A percentile compares a stretch with the other conserved stretches of the same genome.
These are phyloP conservation scores for Phengaris alcon DNA, from an alignment of 2,888 invertebrate species.

Conservation along the genomic window DNA sequence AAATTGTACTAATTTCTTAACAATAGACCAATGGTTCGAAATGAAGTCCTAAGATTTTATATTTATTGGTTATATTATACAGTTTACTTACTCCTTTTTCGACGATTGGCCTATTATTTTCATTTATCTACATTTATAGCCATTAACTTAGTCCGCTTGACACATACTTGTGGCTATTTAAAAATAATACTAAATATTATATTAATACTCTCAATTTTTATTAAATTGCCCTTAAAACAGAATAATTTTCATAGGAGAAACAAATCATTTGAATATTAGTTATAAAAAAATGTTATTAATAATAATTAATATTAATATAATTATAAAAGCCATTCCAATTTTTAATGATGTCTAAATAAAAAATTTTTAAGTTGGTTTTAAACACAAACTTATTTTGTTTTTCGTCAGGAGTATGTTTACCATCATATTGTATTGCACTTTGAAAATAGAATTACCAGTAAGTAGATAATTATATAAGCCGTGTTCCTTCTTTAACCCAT, in stretches of 20 bases:
- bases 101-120: constrained; percentile 11
- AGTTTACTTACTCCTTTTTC: neutral
- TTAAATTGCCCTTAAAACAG: constrained; percentile 19
- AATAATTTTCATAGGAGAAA: neutral
- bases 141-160: neutral
- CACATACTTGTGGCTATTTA: neutral
- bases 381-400: too few relatives aligned
- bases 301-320: too few relatives aligned
- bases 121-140: neutral
- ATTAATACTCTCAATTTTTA: neutral
- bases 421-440: too few relatives aligned
- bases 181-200: neutral
- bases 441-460: too few relatives aligned
- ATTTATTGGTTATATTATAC: neutral
- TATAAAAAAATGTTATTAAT: neutral
- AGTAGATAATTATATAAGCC: too few relatives aligned
- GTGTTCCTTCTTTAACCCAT: too few relatives aligned
- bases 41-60: neutral
- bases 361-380: too few relatives aligned
- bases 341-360: too few relatives aligned
- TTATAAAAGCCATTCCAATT: too few relatives aligned
- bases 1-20: constrained; percentile 13
- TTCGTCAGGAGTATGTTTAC: too few relatives aligned
- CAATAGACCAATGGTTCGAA: constrained; percentile 18
- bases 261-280: neutral